Evolutionary conservation across 2,888 invertebrate species (phyloP), one percentile per base, ranked within the genome.

Genomic region (Drosophila siamana): DNA sequence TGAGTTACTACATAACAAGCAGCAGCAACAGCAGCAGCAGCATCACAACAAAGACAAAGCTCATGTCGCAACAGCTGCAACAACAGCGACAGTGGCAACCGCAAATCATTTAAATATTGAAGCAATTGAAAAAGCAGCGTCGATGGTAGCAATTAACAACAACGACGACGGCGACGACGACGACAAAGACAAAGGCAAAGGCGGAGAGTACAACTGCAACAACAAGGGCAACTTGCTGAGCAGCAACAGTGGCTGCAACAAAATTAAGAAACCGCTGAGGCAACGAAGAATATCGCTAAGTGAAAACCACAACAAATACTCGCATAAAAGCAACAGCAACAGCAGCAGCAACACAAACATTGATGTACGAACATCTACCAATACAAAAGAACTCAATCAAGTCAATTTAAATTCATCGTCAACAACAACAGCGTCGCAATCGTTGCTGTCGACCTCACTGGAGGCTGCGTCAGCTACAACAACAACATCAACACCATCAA

Each of bases 341-440:
- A 38, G 15, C 61, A 64, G 46, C 64, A 69, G 55, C 67, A 65
- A 60, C 60, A 56, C 41, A 74, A 67, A 72, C 70, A 75, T 76
- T 63, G 77, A 86, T 79, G 79, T 87, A 82, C 70, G 83, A 76
- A 75, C 79, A 89, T 79, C 83, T 89, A 87, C 88, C 87, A 87
- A 89, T 89, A 88, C 88, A 84, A 66, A 79, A 69, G 84, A 86
- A 50, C 80, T 82, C 87, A 86, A 86, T 86, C 87, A 89, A 86
- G 77, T 86, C 86, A 89, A 89, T 88, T 86, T 82, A 85, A 80
- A 89, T 78, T 84, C 77, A 76, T 80, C 80, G 66, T 65, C 81
- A 68, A 59, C 79, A 73, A 60, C 73, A 46, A 59, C 79, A 73
- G 26, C 64, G 68, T 56, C 57, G 59, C 64, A 43, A 50, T 74